These are phyloP conservation scores for Operophtera brumata DNA, from an alignment of 2,888 invertebrate species.

Conservation along the genomic window DNA sequence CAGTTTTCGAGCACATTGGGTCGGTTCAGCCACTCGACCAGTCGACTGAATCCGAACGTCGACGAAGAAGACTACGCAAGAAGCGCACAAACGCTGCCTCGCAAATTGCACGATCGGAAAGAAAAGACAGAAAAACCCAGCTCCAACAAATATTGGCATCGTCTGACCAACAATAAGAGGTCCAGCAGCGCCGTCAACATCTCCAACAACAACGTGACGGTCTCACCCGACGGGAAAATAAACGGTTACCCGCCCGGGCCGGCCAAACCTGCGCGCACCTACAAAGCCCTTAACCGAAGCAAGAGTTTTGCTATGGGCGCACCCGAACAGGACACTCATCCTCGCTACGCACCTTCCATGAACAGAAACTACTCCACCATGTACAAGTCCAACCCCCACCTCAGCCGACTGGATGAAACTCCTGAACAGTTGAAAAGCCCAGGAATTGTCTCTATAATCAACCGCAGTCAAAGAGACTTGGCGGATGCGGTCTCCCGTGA, in stretches of 20 bases:
- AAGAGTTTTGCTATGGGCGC: slow-evolving; percentile 93
- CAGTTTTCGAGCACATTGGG: slow-evolving; percentile 88
- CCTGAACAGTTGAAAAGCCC: slow-evolving; percentile 90
- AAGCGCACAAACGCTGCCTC: slow-evolving; percentile 88
- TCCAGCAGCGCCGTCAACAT: slow-evolving; percentile 85
- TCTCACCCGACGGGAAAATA: slow-evolving; percentile 62
- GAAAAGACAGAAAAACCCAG: slow-evolving; percentile 72
- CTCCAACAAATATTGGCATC: slow-evolving; percentile 72
- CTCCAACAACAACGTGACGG: slow-evolving; percentile 70
- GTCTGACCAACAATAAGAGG: slow-evolving; percentile 77
- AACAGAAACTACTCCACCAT: slow-evolving; percentile 79
- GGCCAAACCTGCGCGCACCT: slow-evolving; percentile 89
- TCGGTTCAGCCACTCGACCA: slow-evolving; percentile 90
- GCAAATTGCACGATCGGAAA: slow-evolving; percentile 80
- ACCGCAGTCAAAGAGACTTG: slow-evolving; percentile 89
- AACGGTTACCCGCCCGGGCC: slow-evolving; percentile 82
- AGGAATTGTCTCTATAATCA: slow-evolving; percentile 91
- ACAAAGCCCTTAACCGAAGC: slow-evolving; percentile 88
- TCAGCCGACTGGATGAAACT: slow-evolving; percentile 85
- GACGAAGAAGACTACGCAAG: slow-evolving; percentile 79
- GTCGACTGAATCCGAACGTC: slow-evolving; percentile 83
- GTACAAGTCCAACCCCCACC: slow-evolving; percentile 89
- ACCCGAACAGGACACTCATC: slow-evolving; percentile 74
- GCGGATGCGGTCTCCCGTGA: slow-evolving; percentile 82
- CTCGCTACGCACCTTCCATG: slow-evolving; percentile 71